Conservation (phyloP, 1,140 invertebrate species). For the Aradophagus sp. region DNA sequence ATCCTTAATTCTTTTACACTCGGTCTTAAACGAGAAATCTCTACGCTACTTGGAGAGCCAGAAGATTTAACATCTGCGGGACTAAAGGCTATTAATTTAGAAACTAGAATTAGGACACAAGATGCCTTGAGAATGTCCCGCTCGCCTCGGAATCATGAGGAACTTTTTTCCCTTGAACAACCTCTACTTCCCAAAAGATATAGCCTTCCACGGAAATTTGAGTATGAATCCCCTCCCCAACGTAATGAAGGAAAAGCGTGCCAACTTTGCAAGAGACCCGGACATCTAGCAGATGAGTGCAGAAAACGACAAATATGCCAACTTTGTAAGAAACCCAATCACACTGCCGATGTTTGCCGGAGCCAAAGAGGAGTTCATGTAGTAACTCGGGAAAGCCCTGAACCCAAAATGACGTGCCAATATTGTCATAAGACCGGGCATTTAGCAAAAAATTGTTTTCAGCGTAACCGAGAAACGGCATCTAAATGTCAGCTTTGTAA, state of each 20-base stretch:
- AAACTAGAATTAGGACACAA: constrained; percentile 6
- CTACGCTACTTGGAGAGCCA: background rate
- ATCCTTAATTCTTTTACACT: constrained; percentile 3
- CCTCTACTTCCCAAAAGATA: background rate
- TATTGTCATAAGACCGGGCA: constrained; percentile 6
- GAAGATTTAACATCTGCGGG: constrained; percentile 2
- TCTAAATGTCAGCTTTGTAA: constrained; percentile 3
- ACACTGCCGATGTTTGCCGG: constrained; percentile 11
- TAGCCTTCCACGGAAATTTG: background rate
- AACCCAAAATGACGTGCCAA: constrained; percentile 1
- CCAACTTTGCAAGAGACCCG: constrained; percentile 1
- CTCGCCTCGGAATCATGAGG: background rate
- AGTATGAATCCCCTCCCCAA: background rate
- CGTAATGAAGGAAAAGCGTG: background rate
- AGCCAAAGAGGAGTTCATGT: background rate
- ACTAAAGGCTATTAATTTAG: too few relatives aligned
- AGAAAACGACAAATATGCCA: constrained; percentile 3
- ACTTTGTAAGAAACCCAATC: constrained; percentile 12
- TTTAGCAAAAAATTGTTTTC: constrained; percentile 3
- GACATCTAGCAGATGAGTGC: constrained; percentile 9
- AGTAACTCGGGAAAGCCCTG: background rate
- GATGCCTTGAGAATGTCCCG: background rate
- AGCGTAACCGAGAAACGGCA: background rate
- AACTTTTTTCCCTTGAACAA: background rate
- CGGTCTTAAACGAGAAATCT: constrained; percentile 10